phyloP scores from a whole-genome alignment of 2,797 vertebrate genomes.

The Tinamus major region DNA sequence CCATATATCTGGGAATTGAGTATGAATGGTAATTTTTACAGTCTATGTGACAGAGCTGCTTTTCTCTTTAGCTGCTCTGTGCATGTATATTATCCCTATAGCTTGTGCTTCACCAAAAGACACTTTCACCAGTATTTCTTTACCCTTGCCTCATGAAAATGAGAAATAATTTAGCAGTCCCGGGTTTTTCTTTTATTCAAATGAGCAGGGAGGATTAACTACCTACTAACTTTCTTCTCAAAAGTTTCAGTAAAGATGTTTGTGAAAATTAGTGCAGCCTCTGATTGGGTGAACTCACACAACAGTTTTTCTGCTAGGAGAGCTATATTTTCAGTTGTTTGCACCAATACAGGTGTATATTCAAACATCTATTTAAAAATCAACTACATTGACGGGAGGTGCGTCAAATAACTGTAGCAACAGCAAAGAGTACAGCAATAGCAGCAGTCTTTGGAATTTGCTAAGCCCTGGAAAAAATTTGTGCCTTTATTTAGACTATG shows the following conservation, averaged over 20 bases:
- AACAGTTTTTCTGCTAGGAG: not conserved
- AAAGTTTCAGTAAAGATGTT: not conserved
- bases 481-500: not conserved
- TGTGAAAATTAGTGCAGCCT: not conserved
- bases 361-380: not conserved
- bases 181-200: fast-evolving
- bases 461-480: not conserved
- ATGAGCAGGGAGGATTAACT: not conserved
- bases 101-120: not conserved
- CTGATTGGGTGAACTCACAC: not conserved
- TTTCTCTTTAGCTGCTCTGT: not conserved
- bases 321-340: not conserved
- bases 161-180: not conserved
- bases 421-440: not conserved
- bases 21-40: not conserved
- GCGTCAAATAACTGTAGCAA: not conserved
- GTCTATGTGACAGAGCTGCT: not conserved
- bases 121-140: not conserved
- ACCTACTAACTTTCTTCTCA: not conserved
- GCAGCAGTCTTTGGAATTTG: not conserved
- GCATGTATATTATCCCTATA: fast-evolving
- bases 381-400: fast-evolving
- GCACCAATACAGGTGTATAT: not conserved
- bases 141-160: not conserved
- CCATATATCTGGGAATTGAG: not conserved